Base-by-base conservation (phyloP, 2,888 invertebrate genomes). In the Phaedon cochleariae region DNA sequence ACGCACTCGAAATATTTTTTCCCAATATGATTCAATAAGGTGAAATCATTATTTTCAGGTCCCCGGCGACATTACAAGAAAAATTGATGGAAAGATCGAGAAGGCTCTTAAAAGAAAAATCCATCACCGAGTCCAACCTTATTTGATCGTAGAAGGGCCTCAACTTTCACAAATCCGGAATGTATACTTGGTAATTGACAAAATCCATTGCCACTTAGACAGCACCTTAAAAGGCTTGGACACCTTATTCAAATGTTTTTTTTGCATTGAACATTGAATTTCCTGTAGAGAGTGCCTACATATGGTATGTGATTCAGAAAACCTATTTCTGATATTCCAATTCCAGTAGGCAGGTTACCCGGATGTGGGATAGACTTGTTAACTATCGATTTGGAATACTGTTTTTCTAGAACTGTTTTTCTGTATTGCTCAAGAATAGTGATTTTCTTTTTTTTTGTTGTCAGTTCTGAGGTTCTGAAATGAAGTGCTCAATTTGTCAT, bases 221-320 rank as follows among this genome's bases (percentile, higher is more conserved):
- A 15, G n/a, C 15, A 22, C 21, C 6, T 51, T 52, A 20, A 52
- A 52, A 20, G 52, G 22, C 21, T 52, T 52, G 10, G 31, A 52
- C 22, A 21, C 22, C n/a, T 22, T 52, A 22, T 52, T 52, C 22
- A 52, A 52, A 52, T 26, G 15, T 22, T 52, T 52, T 26, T 22
- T 10, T 52, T 22, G 52, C 52, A n/a, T 22, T 52, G 2, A n/a
- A 52, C 22, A 21, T 51, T 9, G 21, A 51, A 51, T 51, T 21
- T 51, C 51, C 51, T 26, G 21, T 22, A n/a, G 21, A 9, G 15
- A 29, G 26, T 29, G 51, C 20, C 9, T 22, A 51, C 21, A 51
- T 51, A 26, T 26, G 26, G 26, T 26, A 26, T 26, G 26, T 26
- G 6, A 26, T 26, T 26, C 26, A 26, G 6, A 26, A 26, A 26